Evolutionary conservation across 2,888 invertebrate genomes (phyloP), one percentile per base, ranked within the genome.

Genomic region (Apamea anceps): DNA sequence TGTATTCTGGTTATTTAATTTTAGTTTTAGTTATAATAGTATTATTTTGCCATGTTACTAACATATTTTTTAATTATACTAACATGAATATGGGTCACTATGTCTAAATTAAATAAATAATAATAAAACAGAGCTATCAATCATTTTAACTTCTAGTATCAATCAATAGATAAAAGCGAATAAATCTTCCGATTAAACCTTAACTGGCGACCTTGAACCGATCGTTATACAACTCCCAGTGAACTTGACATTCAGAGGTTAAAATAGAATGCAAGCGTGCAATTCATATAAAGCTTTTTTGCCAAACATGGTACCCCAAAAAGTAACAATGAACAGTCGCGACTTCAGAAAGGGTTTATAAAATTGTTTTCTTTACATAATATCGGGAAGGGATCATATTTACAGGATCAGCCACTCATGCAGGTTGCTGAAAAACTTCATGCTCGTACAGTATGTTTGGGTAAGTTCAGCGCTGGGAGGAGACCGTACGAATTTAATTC

Each of bases 231-330:
- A 37, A 66, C 10, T 10, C 15, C 13, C 25, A 54, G 62, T 79
- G 51, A 82, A 74, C 86, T 88, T 84, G 86, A 79, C 80, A 88
- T 85, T 88, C 68, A 79, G n/a, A 51, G 28, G 18, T 65, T 28
- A 28, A 67, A 68, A 54, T 80, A 51, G 18, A 81, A 32, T 54
- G 45, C 18, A 80, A n/a, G 37, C 4, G 5, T 66, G 65, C 37
- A 37, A 57, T 0, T 15, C 8, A 21, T 4, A 28, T n/a, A 25
- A 12, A 57, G 3, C 10, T 28, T 65, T n/a, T 65, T 37, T 37
- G 42, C 4, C 12, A n/a, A n/a, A 13, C 57, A n/a, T 7, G 54
- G 54, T 3, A 25, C 51, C 25, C 8, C 7, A 13, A 5, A 45
- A 72, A 21, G 21, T 74, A n/a, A 51, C 13, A 51, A 37, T 45